These are phyloP conservation scores for Axis porcinus DNA, from an alignment of 2,113 vertebrate species.

Conservation along the genomic window DNA sequence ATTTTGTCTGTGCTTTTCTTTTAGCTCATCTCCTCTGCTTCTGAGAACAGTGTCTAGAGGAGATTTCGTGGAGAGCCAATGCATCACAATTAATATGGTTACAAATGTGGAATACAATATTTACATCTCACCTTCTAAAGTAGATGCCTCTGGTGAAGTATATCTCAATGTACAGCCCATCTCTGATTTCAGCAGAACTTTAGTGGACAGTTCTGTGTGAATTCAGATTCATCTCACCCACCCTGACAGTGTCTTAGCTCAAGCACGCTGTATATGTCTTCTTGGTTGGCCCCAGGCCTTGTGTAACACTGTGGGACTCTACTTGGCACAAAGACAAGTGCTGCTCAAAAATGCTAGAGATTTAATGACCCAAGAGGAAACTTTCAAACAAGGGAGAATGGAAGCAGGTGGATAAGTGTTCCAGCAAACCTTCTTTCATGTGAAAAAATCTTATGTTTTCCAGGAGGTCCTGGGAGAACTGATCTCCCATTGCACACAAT, in stretches of 20 bases:
- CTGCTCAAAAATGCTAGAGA: neutral
- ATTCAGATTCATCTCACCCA: neutral
- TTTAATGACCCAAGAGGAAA: constrained; percentile 14
- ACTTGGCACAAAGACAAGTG: neutral
- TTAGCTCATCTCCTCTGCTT: neutral
- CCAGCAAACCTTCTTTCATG: neutral
- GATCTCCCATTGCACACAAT: neutral
- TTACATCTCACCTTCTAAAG: neutral
- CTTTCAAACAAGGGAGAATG: neutral
- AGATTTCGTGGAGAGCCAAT: neutral
- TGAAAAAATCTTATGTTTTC: neutral
- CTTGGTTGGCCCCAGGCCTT: neutral
- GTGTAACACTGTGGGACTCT: neutral
- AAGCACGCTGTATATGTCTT: neutral
- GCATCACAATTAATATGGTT: neutral
- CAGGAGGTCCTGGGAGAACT: neutral
- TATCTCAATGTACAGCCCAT: neutral
- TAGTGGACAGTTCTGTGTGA: neutral
- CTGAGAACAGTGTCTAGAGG: neutral
- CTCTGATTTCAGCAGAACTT: neutral
- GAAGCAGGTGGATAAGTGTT: neutral
- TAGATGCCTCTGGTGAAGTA: neutral
- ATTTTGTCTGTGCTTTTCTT: neutral
- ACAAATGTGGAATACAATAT: neutral
- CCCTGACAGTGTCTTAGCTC: neutral